A percentile compares a stretch with the other conserved stretches of the same genome.
Evolutionary conservation across 2,888 invertebrate genomes (phyloP).

Genomic region (Synanthedon tipuliformis): DNA sequence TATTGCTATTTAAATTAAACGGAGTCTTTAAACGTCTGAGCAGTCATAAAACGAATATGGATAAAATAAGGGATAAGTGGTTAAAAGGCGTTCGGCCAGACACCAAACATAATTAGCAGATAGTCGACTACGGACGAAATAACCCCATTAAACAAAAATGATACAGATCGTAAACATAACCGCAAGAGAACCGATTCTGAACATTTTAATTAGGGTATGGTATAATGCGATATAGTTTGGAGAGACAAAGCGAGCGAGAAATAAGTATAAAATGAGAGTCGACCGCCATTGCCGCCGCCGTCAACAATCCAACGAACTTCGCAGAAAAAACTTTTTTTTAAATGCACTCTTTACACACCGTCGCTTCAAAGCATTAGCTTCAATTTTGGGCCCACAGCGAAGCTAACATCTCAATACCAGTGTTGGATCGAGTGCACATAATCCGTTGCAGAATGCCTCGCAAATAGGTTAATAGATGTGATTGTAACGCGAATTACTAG

Average conservation of each 20-base stretch:
- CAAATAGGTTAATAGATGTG: constrained; percentile 26
- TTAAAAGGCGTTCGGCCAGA: not conserved
- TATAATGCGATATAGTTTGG: constrained; percentile 30
- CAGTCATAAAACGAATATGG: not conserved
- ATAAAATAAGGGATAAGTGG: not conserved
- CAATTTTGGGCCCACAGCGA: constrained; percentile 17
- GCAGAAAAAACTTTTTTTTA: constrained; percentile 30
- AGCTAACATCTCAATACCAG: constrained; percentile 16
- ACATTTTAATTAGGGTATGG: constrained; percentile 60
- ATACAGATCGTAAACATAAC: constrained; percentile 49
- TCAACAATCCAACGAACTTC: constrained; percentile 19
- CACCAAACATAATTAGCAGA: constrained; percentile 7
- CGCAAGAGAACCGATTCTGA: constrained; percentile 44
- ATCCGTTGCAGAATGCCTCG: constrained; percentile 5
- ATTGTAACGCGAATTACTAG: constrained; percentile 14
- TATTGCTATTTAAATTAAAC: not conserved
- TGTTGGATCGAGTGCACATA: constrained; percentile 16
- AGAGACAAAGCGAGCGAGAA: constrained; percentile 22
- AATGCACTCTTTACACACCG: constrained; percentile 29
- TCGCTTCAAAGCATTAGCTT: constrained; percentile 28
- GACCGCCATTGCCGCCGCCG: constrained; percentile 11
- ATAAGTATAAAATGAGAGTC: constrained; percentile 8
- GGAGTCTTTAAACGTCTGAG: not conserved
- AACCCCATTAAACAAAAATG: constrained; percentile 61
- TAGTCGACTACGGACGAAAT: constrained; percentile 31